phyloP scores from a whole-genome alignment of 1,140 invertebrate species.

The Ostrea denselamellosa region DNA sequence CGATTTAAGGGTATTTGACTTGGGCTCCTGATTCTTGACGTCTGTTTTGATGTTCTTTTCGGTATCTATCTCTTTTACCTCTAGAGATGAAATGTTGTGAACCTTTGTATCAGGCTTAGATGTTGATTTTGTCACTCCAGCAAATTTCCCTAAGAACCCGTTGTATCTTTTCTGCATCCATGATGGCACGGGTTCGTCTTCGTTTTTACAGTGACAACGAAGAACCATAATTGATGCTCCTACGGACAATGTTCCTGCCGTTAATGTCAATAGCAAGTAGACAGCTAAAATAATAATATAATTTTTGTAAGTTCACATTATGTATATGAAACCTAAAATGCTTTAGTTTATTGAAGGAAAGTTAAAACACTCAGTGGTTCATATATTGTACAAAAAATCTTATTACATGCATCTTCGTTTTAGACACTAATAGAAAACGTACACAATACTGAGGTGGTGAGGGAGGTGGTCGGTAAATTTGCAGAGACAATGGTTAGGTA shows the following conservation, averaged over 20 bases:
- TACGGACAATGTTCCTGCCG: neutral
- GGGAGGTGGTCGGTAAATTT: constrained; percentile 58
- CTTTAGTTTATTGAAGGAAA: too few relatives aligned
- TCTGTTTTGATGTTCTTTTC: neutral
- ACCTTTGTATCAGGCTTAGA: neutral
- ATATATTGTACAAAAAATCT: too few relatives aligned
- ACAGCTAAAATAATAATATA: neutral
- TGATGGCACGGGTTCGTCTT: neutral
- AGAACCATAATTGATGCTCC: neutral
- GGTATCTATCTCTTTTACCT: neutral
- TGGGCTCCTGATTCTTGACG: neutral
- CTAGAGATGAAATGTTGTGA: neutral
- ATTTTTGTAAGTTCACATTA: too few relatives aligned
- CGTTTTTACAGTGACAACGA: neutral
- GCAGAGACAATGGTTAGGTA: constrained; percentile 56
- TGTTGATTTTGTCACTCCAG: neutral
- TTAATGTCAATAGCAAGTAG: neutral
- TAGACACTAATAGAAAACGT: neutral
- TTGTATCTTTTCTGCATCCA: neutral
- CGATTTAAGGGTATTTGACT: neutral
- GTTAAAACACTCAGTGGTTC: too few relatives aligned
- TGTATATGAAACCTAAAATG: too few relatives aligned
- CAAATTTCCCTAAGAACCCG: neutral
- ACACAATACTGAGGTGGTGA: constrained; percentile 16
- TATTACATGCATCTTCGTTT: too few relatives aligned